Evolutionary conservation across 2,113 vertebrate genomes (phyloP), one percentile per base, ranked within the genome.

Genomic region (Egretta garzetta): DNA sequence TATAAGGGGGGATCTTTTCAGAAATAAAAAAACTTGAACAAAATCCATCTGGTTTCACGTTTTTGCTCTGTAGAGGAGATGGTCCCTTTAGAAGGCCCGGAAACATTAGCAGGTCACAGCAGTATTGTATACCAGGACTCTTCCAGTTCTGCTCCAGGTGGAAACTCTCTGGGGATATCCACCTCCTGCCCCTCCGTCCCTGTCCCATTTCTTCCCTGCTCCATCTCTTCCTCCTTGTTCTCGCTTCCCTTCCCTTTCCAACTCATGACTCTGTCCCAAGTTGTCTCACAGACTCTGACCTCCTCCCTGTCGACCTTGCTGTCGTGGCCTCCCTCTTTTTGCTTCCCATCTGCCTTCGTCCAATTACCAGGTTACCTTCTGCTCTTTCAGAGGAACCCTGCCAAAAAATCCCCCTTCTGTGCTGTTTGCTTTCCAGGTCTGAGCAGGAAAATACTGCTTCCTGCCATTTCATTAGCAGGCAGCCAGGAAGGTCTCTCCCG

Each of bases 401-500:
- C 85, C 86, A 91, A 75, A 75, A 86, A 86, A 56, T 45, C 19
- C 26, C 64, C 26, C 3, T 26, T 77, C 83, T 2, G 26, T 84
- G 73, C 59, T 89, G 21, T 62, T 72, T 72, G 52, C 66, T 89
- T 90, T 77, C 80, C 84, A 94, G 73, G 60, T 79, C 95, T 95
- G 80, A 87, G 73, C 64, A 94, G 86, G 80, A 87, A 94, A 96
- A 68, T 59, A 47, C 43, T 52, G 33, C 90, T 95, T 97, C 86
- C 93, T 97, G 87, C 91, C 52, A 67, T 93, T 91, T 95, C 91
- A 82, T 82, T 82, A 93, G 60, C 93, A 93, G 77, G 77, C 2
- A 2, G 43, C 35, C 77, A 68, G 93, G 77, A 75, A 94, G 72
- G 95, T 75, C 89, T 95, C 84, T 90, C 73, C 81, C 0, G 14